Base-by-base conservation (phyloP, 1,140 invertebrate genomes). In the Lucilia cuprina region DNA sequence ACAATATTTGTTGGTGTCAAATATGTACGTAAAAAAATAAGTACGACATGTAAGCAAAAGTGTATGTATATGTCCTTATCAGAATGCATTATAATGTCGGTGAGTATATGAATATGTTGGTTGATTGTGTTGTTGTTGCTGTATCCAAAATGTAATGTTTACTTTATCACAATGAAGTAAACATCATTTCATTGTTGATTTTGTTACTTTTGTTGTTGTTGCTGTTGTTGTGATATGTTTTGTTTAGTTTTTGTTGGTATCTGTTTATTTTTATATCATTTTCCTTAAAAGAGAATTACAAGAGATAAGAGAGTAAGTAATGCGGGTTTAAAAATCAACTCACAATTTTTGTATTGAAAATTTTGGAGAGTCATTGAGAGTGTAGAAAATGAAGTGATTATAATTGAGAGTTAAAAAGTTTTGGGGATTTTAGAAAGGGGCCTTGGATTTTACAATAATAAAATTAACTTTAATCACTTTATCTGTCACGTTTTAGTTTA, bases 161-260 rank as follows among this genome's bases (percentile, higher is more conserved):
- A 80, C 77, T 80, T 80, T 80, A 80, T 80, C 77, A 80, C 77
- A 80, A 19, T 80, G 41, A 80, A 80, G 77, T 80, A 80, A 80
- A 80, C 77, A 80, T 49, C 77, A 49, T 80, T 80, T 49, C 41
- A 80, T 80, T 80, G 77, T 49, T 70, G 65, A 70, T 70, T 21
- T 70, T 78, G 75, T 78, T 41, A 30, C 25, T 78, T 19, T 41
- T 41, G 41, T 41, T 41, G 41, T 41, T 8, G 41, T 41, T 41
- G 41, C 7, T 41, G 41, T 41, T 30, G 1, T 41, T 41, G 41
- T 78, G 75, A 41, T 78, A 14, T 41, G 55, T 60, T 60, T 60
- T 60, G 55, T 60, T 60, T 78, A 78, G 34, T 78, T 78, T 78
- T 78, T 80, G 12, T 80, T 49, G 10, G n/a, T 80, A 49, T 80